phyloP scores from a whole-genome alignment of 2,113 vertebrate genomes.

The Phylloscopus trochiloides region DNA sequence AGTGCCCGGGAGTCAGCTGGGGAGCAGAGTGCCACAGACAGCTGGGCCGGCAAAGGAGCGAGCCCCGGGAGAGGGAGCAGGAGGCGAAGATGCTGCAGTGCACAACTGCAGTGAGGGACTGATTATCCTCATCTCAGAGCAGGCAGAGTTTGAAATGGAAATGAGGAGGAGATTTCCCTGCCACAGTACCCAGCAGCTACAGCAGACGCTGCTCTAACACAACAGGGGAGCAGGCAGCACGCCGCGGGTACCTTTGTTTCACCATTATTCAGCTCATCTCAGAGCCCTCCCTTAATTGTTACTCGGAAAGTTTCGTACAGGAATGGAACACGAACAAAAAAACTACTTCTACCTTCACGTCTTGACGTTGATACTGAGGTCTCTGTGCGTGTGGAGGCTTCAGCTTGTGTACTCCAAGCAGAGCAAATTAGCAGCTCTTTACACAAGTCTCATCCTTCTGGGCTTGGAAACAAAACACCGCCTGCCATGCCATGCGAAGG shows the following conservation, averaged over 20 bases:
- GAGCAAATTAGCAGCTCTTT: not conserved
- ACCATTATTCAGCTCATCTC: constrained; percentile 40
- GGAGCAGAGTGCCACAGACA: constrained; percentile 23
- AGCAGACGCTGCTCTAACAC: constrained; percentile 23
- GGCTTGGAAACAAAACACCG: not conserved
- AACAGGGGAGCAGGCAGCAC: constrained; percentile 25
- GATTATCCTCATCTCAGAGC: not conserved
- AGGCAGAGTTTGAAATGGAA: constrained; percentile 57
- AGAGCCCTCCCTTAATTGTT: constrained; percentile 40
- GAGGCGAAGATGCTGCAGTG: constrained; percentile 47
- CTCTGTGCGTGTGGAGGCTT: not conserved
- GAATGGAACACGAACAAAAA: not conserved
- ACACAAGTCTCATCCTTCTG: not conserved
- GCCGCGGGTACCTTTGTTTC: constrained; percentile 10
- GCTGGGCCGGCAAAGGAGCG: constrained; percentile 38
- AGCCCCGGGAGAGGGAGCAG: constrained; percentile 38
- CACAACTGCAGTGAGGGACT: constrained; percentile 42
- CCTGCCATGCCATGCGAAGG: rapidly evolving
- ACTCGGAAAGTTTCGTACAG: not conserved
- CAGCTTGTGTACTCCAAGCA: not conserved
- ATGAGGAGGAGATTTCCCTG: constrained; percentile 50
- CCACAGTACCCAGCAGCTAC: constrained; percentile 22
- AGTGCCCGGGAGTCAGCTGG: not conserved
- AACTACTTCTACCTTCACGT: not conserved
- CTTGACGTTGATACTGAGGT: not conserved